A percentile compares a stretch with the other conserved stretches of the same genome.
These are phyloP conservation scores for Megalops atlanticus DNA, from an alignment of 2,113 vertebrate species.

Conservation along the genomic window DNA sequence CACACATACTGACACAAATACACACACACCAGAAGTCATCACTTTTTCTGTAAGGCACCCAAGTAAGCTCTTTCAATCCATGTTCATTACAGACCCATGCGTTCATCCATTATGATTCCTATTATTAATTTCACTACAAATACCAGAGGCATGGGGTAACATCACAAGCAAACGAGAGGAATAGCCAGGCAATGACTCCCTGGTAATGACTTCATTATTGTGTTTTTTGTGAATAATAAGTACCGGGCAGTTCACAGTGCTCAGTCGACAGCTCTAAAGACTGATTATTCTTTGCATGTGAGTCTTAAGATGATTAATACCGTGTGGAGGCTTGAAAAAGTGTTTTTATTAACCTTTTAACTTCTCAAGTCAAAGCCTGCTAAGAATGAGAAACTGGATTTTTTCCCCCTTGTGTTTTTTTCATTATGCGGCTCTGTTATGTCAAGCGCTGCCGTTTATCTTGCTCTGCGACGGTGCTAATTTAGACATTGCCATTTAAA, in stretches of 20 bases:
- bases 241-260: not conserved
- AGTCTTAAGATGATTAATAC: not conserved
- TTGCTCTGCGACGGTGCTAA: not conserved
- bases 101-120: not conserved
- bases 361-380: not conserved
- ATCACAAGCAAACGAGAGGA: not conserved
- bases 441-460: not conserved
- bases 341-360: slow-evolving; percentile 4
- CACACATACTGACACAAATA: not conserved
- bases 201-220: not conserved
- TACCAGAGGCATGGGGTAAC: not conserved
- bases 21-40: not conserved
- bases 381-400: not conserved
- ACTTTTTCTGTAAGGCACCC: not conserved
- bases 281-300: not conserved
- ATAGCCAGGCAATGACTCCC: not conserved
- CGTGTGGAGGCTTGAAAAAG: not conserved
- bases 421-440: not conserved
- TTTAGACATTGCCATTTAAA: not conserved
- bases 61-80: not conserved
- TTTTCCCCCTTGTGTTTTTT: not conserved
- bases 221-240: not conserved
- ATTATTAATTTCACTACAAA: not conserved
- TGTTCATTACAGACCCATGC: not conserved
- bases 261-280: not conserved